Conservation (phyloP, 35 echinoderm and acorn worm genomes). For the Apostichopus californicus region DNA sequence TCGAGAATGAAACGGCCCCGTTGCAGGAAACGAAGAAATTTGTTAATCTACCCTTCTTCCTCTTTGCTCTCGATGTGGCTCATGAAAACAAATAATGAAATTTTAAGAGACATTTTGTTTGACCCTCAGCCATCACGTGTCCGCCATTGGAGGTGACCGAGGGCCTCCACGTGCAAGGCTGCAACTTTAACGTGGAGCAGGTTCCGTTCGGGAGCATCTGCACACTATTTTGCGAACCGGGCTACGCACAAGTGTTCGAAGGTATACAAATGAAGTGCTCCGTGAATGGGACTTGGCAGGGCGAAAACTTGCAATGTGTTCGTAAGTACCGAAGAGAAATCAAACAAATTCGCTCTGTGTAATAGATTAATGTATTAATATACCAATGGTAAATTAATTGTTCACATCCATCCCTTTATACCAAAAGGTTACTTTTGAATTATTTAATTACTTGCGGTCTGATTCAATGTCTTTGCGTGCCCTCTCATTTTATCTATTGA, state of each 20-base stretch:
- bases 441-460: too few species aligned
- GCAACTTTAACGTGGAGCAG: conserved; percentile 25
- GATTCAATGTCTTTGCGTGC: too few species aligned
- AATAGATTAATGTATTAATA: too few species aligned
- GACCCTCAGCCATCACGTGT: conserved; percentile 27
- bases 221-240: conserved; percentile 8
- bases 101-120: background rate
- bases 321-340: background rate
- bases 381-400: too few species aligned
- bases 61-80: background rate
- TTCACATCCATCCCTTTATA: too few species aligned
- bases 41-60: background rate
- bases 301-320: background rate
- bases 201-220: conserved; percentile 23
- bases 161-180: conserved; percentile 15
- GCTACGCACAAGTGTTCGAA: conserved; percentile 4
- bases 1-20: too few species aligned
- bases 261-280: conserved; percentile 14
- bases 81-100: background rate
- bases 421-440: too few species aligned
- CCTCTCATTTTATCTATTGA: too few species aligned
- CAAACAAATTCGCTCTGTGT: too few species aligned
- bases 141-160: background rate
- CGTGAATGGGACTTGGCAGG: conserved; percentile 32
- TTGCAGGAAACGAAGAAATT: too few species aligned